Evolutionary conservation across 1,140 invertebrate genomes (phyloP).

Genomic region (Drosophila melanogaster): Release_6_plus_ISO1_MT NT_033779.5:21573501-21574000

Average conservation of each 20-base stretch:
- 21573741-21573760: conserved; percentile 14
- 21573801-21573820: conserved; percentile 22
- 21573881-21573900: too few relatives aligned
- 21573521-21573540: conserved; percentile 50
- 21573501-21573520: conserved; percentile 56
- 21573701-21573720: conserved; percentile 60
- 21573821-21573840: too few relatives aligned
- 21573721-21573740: conserved; percentile 38
- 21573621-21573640: conserved; percentile 69
- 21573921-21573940: too few relatives aligned
- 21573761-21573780: not conserved
- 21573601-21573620: conserved; percentile 39
- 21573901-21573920: too few relatives aligned
- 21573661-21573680: conserved; percentile 59
- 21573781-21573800: conserved; percentile 19
- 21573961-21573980: too few relatives aligned
- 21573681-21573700: conserved; percentile 16
- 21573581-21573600: conserved; percentile 3
- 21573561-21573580: conserved; percentile 51
- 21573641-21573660: conserved; percentile 66
- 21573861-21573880: too few relatives aligned
- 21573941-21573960: too few relatives aligned
- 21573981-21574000: too few relatives aligned
- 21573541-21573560: conserved; percentile 56
- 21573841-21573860: too few relatives aligned